A percentile compares a stretch with the other conserved stretches of the same genome.
Conservation (phyloP, 2,888 invertebrate genomes). For the Zhuqinia jingwanae region DNA sequence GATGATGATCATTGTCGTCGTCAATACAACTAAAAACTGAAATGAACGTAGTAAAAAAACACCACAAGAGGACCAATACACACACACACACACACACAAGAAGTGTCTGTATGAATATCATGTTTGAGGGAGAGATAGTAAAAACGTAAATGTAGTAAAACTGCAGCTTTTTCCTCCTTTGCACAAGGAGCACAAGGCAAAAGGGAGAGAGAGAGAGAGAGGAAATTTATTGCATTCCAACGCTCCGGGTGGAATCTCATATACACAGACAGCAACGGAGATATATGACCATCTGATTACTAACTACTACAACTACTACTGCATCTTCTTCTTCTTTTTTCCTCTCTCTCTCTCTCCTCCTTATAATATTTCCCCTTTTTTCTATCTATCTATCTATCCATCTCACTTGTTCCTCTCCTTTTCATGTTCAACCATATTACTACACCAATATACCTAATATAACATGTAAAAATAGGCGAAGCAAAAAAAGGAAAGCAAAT, state of each 20-base stretch:
- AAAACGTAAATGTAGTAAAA: constrained; percentile 14
- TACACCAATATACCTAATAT: constrained; percentile 44
- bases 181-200: background rate
- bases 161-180: background rate
- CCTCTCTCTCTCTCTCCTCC: background rate
- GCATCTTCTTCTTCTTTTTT: background rate
- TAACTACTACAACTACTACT: constrained; percentile 34
- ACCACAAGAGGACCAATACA: constrained; percentile 12
- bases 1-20: constrained; percentile 9
- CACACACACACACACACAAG: background rate
- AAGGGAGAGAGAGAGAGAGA: constrained; percentile 1
- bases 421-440: constrained; percentile 37
- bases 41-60: constrained; percentile 18
- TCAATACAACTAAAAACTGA: constrained; percentile 15
- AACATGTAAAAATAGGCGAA: constrained; percentile 17
- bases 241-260: constrained; percentile 73
- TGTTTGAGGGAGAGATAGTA: background rate
- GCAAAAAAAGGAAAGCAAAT: constrained; percentile 61
- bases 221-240: constrained; percentile 73
- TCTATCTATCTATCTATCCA: constrained; percentile 10
- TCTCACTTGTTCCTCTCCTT: background rate
- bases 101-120: background rate
- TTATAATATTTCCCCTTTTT: constrained; percentile 7
- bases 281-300: constrained; percentile 74
- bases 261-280: constrained; percentile 64